phyloP scores from a whole-genome alignment of 2,888 invertebrate species.

The Hipparchia sbordonii region DNA sequence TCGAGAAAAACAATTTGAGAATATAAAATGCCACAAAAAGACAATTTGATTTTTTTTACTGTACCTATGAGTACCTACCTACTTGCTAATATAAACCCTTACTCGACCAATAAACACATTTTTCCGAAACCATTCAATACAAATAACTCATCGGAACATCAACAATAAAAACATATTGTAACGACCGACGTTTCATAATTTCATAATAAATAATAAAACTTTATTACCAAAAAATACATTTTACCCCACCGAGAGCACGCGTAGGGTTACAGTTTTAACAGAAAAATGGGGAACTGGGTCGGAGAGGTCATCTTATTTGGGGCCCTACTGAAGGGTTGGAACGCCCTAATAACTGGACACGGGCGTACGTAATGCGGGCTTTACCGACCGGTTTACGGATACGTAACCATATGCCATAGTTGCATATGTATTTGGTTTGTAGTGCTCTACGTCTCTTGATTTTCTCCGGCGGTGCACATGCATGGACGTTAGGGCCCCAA shows the following conservation, averaged over 20 bases:
- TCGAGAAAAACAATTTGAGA: neutral
- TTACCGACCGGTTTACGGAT: conserved; percentile 34
- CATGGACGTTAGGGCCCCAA: too few relatives aligned
- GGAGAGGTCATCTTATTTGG: conserved; percentile 63
- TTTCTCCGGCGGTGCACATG: too few relatives aligned
- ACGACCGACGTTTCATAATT: conserved; percentile 66
- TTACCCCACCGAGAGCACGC: conserved; percentile 65
- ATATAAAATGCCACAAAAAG: neutral
- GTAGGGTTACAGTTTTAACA: conserved; percentile 62
- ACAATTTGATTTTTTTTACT: neutral
- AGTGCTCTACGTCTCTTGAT: too few relatives aligned
- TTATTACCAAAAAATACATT: conserved; percentile 68
- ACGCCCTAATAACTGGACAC: conserved; percentile 72
- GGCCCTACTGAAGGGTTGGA: conserved; percentile 68
- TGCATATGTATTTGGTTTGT: neutral
- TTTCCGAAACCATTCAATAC: conserved; percentile 46
- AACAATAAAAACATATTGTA: conserved; percentile 52
- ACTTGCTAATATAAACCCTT: neutral
- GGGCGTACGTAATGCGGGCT: conserved; percentile 44
- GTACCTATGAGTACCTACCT: neutral
- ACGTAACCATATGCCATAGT: neutral
- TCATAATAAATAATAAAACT: conserved; percentile 61
- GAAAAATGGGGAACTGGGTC: conserved; percentile 69
- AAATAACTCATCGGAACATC: conserved; percentile 61
- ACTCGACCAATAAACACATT: conserved; percentile 33